Conservation (phyloP, 2,797 vertebrate species). For the Uromys caudimaculatus region DNA sequence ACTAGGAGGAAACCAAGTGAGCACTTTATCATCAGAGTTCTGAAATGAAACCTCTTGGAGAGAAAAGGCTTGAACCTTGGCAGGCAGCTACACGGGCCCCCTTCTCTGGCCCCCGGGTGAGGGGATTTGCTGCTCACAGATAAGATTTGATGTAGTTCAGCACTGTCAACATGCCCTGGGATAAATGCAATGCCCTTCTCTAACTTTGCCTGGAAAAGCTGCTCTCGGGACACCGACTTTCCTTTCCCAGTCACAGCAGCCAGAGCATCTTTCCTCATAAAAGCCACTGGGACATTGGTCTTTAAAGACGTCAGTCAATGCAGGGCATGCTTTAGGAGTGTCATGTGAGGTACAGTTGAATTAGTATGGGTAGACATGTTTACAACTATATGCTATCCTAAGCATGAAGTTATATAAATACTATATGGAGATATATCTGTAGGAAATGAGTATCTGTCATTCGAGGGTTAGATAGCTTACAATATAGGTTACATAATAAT, state of each 20-base stretch:
- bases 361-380: neutral
- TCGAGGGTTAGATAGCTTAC: neutral
- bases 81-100: neutral
- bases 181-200: conserved; percentile 57
- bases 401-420: neutral
- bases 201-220: conserved; percentile 58
- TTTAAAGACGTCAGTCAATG: neutral
- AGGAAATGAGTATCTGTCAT: neutral
- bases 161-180: conserved; percentile 61
- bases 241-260: neutral
- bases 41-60: conserved; percentile 64
- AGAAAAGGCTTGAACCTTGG: conserved; percentile 1
- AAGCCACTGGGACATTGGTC: neutral
- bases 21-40: conserved; percentile 16
- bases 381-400: conserved; percentile 23
- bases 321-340: fast-evolving
- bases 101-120: conserved; percentile 26
- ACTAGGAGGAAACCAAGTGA: conserved; percentile 4
- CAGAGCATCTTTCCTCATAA: conserved; percentile 4
- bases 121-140: conserved; percentile 71
- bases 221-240: neutral
- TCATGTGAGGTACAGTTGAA: neutral
- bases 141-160: conserved; percentile 67
- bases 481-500: neutral
- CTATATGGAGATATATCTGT: neutral